Base-by-base conservation (phyloP, 2,888 invertebrate genomes). In the Monopis laevigella region DNA sequence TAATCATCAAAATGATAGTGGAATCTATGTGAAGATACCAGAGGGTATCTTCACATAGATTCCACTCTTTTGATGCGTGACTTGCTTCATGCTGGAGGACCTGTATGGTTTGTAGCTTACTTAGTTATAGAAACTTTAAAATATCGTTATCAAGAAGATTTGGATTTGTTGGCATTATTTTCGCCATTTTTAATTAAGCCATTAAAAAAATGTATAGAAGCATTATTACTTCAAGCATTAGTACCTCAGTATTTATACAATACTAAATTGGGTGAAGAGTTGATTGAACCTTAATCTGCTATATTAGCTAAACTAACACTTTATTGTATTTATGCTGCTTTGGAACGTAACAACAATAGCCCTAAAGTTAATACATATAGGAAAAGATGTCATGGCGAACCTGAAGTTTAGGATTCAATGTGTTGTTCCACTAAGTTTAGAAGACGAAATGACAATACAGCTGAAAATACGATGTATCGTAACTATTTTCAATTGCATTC, bases 21-120 rank as follows among this genome's bases (percentile, higher is more conserved):
- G n/a, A n/a, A n/a, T n/a, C n/a, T n/a, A n/a, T n/a, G n/a, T n/a
- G n/a, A n/a, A n/a, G n/a, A n/a, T n/a, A 83, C 84, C 30, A 82
- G 88, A 52, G 94, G 95, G 1, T 93, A 95, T 85, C 80, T 96
- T 27, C 92, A 93, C 51, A 88, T 93, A 53, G 89, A 90, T 60
- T 87, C 91, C 1, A 91, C 93, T 5, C 88, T 90, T 56, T 85
- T 87, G 1, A 77, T 96, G 44, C 92, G 95, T 59, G 90, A 89
- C 52, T 75, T 96, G 11, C 71, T 96, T 35, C 89, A 90, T 58
- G 90, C 95, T 1, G 93, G 94, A 32, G 96, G 96, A 0, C 86
- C 94, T 1, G 83, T 89, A 44, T 96, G 96, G 95, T 88, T 96
- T 62, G 92, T 93, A 36, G 86, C 87, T 3, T 88, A 89, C 58